Evolutionary conservation across 2,113 vertebrate genomes (phyloP).

Genomic region (Ia io): DNA sequence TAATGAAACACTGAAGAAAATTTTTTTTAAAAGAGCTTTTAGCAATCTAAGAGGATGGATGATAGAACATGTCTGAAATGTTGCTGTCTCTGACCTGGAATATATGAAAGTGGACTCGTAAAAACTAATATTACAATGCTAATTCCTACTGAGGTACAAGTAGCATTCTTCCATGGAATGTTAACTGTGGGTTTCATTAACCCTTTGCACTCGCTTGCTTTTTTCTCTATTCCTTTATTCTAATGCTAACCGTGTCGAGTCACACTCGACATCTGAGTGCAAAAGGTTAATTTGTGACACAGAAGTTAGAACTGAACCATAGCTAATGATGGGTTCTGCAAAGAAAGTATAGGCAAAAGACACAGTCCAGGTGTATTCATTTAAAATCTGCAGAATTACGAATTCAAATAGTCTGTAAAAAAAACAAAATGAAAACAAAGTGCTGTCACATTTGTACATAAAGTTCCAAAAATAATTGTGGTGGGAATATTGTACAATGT

Average conservation of each 20-base stretch:
- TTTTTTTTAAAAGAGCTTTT: not conserved
- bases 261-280: no score
- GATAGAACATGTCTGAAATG: not conserved
- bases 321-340: not conserved
- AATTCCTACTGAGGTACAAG: not conserved
- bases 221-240: no score
- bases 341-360: not conserved
- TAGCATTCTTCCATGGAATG: not conserved
- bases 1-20: not conserved
- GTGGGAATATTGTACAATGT: not conserved
- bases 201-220: no score
- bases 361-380: not conserved
- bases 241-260: no score
- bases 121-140: not conserved
- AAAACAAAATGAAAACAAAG: not conserved
- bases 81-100: not conserved
- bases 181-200: not conserved
- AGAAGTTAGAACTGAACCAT: not conserved
- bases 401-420: not conserved
- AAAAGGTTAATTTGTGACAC: not conserved
- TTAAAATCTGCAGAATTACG: not conserved
- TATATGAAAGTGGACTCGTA: not conserved
- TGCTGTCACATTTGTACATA: not conserved
- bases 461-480: not conserved
- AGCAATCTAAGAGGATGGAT: not conserved